Conservation (phyloP, 2,797 vertebrate genomes). For the Ispidina lecontei region DNA sequence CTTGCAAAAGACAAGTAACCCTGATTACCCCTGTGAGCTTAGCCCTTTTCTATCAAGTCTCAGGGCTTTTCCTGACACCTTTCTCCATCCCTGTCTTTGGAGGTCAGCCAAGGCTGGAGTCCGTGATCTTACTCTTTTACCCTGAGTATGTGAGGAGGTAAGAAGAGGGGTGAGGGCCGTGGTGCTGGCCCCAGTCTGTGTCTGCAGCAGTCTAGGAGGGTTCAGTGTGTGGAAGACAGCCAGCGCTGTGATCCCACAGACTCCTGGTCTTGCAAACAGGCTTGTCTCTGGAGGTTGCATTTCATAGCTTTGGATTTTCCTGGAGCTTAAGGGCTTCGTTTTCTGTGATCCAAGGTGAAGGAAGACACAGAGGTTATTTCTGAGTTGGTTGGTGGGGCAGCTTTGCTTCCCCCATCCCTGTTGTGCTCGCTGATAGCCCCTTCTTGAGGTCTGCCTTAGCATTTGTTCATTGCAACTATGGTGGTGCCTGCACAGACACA, state of each 20-base stretch:
- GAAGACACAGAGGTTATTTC: neutral
- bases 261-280: neutral
- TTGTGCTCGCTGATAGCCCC: neutral
- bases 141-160: too few species aligned
- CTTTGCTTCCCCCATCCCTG: neutral
- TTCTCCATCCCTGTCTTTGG: too few species aligned
- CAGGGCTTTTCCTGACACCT: too few species aligned
- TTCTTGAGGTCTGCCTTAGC: neutral
- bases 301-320: neutral
- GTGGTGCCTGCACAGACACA: neutral
- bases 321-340: neutral
- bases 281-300: neutral
- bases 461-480: rapidly evolving
- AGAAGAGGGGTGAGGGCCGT: too few species aligned
- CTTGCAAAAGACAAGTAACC: neutral
- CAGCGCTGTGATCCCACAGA: too few species aligned
- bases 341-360: neutral
- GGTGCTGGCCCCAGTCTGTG: too few species aligned
- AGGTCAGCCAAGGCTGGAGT: too few species aligned
- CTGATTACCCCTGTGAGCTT: too few species aligned
- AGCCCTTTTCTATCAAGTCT: too few species aligned
- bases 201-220: too few species aligned
- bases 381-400: neutral
- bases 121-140: neutral
- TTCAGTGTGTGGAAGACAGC: too few species aligned